phyloP scores from a whole-genome alignment of 2,797 vertebrate genomes.

The Periparus ater region DNA sequence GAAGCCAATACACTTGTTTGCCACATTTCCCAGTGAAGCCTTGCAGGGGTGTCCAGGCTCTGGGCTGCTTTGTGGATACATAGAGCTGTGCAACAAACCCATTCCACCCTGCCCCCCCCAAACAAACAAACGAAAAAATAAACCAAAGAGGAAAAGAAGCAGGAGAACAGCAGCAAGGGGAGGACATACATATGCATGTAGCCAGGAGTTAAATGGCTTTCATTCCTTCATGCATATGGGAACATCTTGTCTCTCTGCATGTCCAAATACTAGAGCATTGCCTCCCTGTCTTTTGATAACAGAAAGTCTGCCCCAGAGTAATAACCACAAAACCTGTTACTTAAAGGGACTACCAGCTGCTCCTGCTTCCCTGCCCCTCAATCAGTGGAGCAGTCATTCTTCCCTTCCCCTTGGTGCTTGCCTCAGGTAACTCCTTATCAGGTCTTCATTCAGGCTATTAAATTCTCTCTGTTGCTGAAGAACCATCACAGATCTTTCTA shows the following conservation, averaged over 20 bases:
- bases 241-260: not conserved
- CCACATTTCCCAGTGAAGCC: not conserved
- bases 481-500: not conserved
- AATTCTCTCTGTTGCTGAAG: not conserved
- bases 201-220: not conserved
- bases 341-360: not conserved
- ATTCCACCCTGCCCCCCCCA: no score
- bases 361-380: not conserved
- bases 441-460: not conserved
- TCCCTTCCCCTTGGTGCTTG: not conserved
- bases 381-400: not conserved
- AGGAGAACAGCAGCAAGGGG: not conserved
- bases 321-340: not conserved
- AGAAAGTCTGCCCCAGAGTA: not conserved
- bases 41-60: not conserved
- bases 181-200: accelerated
- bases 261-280: not conserved
- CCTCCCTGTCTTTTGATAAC: not conserved
- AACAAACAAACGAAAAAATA: not conserved
- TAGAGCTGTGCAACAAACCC: accelerated
- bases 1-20: not conserved
- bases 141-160: not conserved
- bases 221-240: not conserved
- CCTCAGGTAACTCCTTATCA: not conserved
- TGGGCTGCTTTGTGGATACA: not conserved